Conservation (phyloP, 92 coral and sea anemone genomes). For the Desmophyllum pertusum region DNA sequence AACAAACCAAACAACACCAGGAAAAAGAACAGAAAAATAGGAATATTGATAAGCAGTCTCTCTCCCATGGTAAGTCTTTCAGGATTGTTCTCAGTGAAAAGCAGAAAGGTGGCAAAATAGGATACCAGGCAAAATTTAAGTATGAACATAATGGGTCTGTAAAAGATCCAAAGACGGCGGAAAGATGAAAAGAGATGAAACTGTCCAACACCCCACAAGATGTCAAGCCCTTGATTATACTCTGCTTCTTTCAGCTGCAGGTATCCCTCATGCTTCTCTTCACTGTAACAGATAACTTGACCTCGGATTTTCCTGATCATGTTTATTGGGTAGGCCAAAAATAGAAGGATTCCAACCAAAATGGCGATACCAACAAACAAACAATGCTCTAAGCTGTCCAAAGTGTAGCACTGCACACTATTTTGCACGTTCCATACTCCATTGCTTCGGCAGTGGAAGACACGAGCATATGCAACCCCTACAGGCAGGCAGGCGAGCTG, state of each 20-base stretch:
- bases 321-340: conserved; percentile 87
- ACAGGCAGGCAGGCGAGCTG: conserved; percentile 89
- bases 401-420: conserved; percentile 80
- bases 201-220: conserved; percentile 98
- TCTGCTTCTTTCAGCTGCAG: conserved; percentile 98
- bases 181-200: conserved; percentile 96
- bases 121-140: conserved; percentile 74
- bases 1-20: conserved; percentile 66
- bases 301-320: conserved; percentile 84
- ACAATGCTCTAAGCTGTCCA: conserved; percentile 67
- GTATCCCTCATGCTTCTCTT: conserved; percentile 95
- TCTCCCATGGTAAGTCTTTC: conserved; percentile 34
- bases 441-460: conserved; percentile 87
- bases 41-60: conserved; percentile 61
- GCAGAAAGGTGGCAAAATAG: conserved; percentile 64
- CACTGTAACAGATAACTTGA: conserved; percentile 85
- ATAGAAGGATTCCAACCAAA: conserved; percentile 67
- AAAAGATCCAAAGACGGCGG: conserved; percentile 91
- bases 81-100: conserved; percentile 50
- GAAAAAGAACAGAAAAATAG: conserved; percentile 65
- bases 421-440: conserved; percentile 88
- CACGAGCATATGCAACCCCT: conserved; percentile 83
- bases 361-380: conserved; percentile 68
- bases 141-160: conserved; percentile 85
- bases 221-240: conserved; percentile 96